phyloP scores from a whole-genome alignment of 2,113 vertebrate genomes.

The Odobenus rosmarus region DNA sequence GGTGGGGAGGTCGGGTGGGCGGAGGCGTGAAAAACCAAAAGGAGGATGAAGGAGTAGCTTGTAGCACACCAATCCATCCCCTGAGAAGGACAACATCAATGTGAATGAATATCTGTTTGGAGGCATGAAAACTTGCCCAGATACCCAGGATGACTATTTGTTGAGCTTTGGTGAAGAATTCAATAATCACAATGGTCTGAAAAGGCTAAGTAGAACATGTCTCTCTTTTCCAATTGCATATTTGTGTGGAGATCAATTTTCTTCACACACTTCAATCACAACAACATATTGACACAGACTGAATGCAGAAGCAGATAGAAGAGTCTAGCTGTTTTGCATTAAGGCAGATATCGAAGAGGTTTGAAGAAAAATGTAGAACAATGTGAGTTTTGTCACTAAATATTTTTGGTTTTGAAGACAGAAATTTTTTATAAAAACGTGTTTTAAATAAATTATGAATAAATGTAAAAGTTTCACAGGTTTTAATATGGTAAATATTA shows the following conservation, averaged over 20 bases:
- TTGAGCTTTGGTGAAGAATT: background rate
- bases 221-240: background rate
- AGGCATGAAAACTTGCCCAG: background rate
- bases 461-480: background rate
- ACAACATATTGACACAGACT: background rate
- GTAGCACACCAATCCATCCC: background rate
- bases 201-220: background rate
- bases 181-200: background rate
- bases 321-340: background rate
- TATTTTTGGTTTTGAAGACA: background rate
- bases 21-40: fast-evolving
- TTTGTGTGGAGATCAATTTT: background rate
- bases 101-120: background rate
- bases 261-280: background rate
- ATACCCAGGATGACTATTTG: too few relatives aligned
- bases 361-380: background rate
- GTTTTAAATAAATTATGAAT: background rate
- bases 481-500: background rate
- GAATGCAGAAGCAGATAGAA: background rate
- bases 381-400: background rate
- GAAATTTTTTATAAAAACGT: background rate
- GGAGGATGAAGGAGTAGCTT: too few relatives aligned
- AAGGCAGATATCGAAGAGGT: background rate
- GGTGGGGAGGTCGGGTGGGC: background rate
- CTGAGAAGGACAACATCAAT: fast-evolving